Evolutionary conservation across 1,140 invertebrate species (phyloP).

Genomic region (Bactericera cockerelli): DNA sequence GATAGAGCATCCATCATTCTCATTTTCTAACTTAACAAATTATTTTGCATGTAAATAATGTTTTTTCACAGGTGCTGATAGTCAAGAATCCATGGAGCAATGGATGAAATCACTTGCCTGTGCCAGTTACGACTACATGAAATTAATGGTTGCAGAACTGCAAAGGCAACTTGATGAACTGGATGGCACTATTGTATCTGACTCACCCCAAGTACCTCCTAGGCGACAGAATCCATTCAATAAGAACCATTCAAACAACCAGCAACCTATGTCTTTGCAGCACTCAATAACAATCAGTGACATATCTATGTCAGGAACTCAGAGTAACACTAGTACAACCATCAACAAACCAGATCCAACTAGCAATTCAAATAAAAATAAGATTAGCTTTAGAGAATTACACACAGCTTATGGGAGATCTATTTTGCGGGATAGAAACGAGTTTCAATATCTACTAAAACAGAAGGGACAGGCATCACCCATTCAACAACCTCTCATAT

Average conservation of each 20-base stretch:
- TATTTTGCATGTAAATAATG: not conserved
- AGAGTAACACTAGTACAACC: slow-evolving; percentile 26
- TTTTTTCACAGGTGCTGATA: slow-evolving; percentile 26
- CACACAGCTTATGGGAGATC: slow-evolving; percentile 49
- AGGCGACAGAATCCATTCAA: slow-evolving; percentile 54
- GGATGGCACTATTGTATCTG: slow-evolving; percentile 35
- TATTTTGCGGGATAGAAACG: slow-evolving; percentile 47
- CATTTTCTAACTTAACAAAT: slow-evolving; percentile 1
- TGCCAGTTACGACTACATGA: slow-evolving; percentile 92
- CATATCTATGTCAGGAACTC: slow-evolving; percentile 15
- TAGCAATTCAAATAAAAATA: slow-evolving; percentile 26
- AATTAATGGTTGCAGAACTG: slow-evolving; percentile 84
- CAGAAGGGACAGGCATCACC: not conserved
- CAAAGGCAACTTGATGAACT: slow-evolving; percentile 80
- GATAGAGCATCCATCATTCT: too few species aligned
- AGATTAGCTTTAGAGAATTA: slow-evolving; percentile 47
- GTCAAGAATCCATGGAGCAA: slow-evolving; percentile 72
- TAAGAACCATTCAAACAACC: too few species aligned
- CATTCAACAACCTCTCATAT: too few species aligned
- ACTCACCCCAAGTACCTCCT: slow-evolving; percentile 44
- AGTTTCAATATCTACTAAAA: slow-evolving; percentile 38
- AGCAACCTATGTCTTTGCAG: slow-evolving; percentile 32
- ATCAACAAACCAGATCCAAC: slow-evolving; percentile 34
- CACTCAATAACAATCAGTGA: not conserved
- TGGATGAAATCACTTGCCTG: slow-evolving; percentile 96